Conservation (phyloP, 1,140 invertebrate species). For the Stratiolaelaps scimitus region DNA sequence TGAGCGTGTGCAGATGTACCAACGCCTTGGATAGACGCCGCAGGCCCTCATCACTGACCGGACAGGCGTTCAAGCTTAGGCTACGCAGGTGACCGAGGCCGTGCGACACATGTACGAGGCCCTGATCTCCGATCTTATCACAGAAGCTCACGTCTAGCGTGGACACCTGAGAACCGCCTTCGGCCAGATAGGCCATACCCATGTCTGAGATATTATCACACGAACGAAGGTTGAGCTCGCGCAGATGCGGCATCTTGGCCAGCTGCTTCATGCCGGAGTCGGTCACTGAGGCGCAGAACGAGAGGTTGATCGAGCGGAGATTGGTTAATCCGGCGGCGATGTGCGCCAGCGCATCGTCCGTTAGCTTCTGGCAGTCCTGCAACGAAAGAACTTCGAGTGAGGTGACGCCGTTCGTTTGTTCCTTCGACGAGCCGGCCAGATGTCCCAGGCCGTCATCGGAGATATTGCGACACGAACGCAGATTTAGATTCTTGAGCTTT, state of each 20-base stretch:
- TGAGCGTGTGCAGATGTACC: slow-evolving; percentile 71
- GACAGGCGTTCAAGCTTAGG: slow-evolving; percentile 75
- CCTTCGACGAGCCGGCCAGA: slow-evolving; percentile 57
- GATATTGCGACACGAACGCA: slow-evolving; percentile 79
- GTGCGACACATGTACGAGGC: slow-evolving; percentile 69
- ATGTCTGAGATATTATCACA: slow-evolving; percentile 87
- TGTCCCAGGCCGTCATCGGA: slow-evolving; percentile 76
- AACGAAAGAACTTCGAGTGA: slow-evolving; percentile 68
- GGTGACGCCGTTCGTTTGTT: slow-evolving; percentile 45
- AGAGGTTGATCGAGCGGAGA: slow-evolving; percentile 72
- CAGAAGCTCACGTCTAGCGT: slow-evolving; percentile 84
- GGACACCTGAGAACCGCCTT: slow-evolving; percentile 61
- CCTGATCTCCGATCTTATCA: slow-evolving; percentile 82
- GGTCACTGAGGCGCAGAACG: slow-evolving; percentile 82
- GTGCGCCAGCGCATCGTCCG: slow-evolving; percentile 73
- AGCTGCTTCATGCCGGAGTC: slow-evolving; percentile 77
- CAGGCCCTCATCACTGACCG: slow-evolving; percentile 81
- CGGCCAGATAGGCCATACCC: slow-evolving; percentile 75
- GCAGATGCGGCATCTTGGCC: slow-evolving; percentile 63
- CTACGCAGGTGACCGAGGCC: slow-evolving; percentile 66
- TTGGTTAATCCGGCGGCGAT: slow-evolving; percentile 63
- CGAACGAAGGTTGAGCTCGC: slow-evolving; percentile 74
- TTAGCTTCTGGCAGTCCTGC: slow-evolving; percentile 84
- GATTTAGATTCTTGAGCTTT: slow-evolving; percentile 64
- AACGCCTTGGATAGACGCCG: slow-evolving; percentile 63